Conservation (phyloP, 1,140 invertebrate genomes). For the Lordiphosa mommai region DNA sequence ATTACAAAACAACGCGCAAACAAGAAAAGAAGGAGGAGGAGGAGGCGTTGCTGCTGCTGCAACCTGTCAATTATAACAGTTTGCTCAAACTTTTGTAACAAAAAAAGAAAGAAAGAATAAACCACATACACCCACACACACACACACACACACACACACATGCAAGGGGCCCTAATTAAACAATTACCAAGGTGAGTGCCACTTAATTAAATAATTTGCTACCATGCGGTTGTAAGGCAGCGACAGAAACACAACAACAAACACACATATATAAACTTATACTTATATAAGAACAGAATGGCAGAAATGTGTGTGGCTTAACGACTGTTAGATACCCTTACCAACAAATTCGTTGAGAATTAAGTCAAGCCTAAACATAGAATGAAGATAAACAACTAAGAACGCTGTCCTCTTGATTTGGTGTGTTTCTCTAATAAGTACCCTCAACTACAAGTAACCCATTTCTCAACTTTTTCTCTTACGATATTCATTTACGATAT, state of each 20-base stretch:
- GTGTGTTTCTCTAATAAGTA: no score
- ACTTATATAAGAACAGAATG: background rate
- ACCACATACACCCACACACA: slow-evolving; percentile 4
- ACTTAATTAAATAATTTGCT: slow-evolving; percentile 73
- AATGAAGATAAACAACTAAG: no score
- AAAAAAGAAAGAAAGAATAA: slow-evolving; percentile 16
- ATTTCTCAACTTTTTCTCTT: no score
- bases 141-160: slow-evolving; percentile 14
- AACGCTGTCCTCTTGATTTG: no score
- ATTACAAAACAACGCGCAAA: slow-evolving; percentile 18
- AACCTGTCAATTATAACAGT: slow-evolving; percentile 66
- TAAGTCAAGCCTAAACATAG: no score
- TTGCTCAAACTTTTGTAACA: slow-evolving; percentile 44
- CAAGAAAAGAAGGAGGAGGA: background rate
- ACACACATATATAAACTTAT: background rate
- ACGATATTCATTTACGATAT: no score
- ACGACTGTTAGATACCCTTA: no score
- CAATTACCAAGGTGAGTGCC: slow-evolving; percentile 67
- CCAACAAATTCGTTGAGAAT: no score
- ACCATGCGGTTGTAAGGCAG: slow-evolving; percentile 41
- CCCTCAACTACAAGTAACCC: no score
- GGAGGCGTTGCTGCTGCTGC: slow-evolving; percentile 16
- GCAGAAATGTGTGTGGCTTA: background rate
- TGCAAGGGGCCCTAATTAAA: slow-evolving; percentile 52
- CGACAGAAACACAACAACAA: slow-evolving; percentile 16